Evolutionary conservation across 2,797 vertebrate genomes (phyloP), one percentile per base, ranked within the genome.

Genomic region (Cryptoblepharus egeriae): DNA sequence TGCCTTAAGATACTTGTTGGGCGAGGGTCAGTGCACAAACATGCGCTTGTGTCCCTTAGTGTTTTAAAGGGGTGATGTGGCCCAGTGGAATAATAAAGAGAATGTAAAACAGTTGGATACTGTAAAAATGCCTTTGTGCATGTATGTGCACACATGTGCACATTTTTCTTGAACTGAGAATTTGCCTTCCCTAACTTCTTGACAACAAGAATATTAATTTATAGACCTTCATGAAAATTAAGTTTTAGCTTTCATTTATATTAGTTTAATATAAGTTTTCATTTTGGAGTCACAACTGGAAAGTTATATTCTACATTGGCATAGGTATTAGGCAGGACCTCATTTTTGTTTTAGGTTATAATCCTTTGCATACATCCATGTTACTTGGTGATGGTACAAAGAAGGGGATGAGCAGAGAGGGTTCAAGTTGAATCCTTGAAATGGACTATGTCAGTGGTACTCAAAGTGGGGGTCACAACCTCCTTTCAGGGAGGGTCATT

Each of bases 1-100:
- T n/a, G n/a, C n/a, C n/a, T n/a, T n/a, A n/a, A n/a, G n/a, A n/a
- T n/a, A n/a, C n/a, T n/a, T n/a, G n/a, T n/a, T n/a, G n/a, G n/a
- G n/a, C n/a, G n/a, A n/a, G n/a, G n/a, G n/a, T n/a, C n/a, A n/a
- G n/a, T n/a, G n/a, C n/a, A n/a, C n/a, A n/a, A n/a, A n/a, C n/a
- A n/a, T n/a, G n/a, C n/a, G n/a, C n/a, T n/a, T n/a, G n/a, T n/a
- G n/a, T n/a, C n/a, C n/a, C n/a, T n/a, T n/a, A n/a, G n/a, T n/a
- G n/a, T n/a, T n/a, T n/a, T n/a, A n/a, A 58, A 8, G 58, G 69
- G 11, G 22, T 84, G 30, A 32, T 86, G 24, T 87, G 84, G 5
- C 26, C 55, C 24, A 55, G 13, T 67, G 37, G 18, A 26, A 5
- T 65, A 64, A 30, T 45, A 65, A 79, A 18, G 75, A 68, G 73